These are phyloP conservation scores for Melanotaenia boesemani DNA, from an alignment of 2,797 vertebrate species.

Conservation along the genomic window DNA sequence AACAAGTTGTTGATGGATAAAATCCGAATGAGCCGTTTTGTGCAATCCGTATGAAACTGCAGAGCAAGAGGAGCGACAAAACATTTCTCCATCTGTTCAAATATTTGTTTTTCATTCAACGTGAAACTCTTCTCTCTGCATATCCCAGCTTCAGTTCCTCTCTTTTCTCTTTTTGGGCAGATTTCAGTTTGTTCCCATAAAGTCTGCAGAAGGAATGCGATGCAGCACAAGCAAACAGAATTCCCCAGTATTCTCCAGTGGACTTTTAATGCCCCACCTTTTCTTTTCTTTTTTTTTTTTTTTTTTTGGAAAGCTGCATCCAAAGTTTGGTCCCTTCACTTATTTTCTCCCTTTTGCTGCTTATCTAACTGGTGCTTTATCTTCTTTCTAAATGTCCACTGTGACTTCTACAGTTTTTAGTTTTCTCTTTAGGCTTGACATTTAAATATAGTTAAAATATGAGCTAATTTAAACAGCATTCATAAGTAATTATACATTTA, in stretches of 20 bases:
- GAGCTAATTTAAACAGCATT: too few species aligned
- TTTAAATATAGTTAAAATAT: too few species aligned
- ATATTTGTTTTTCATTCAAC: constrained; percentile 81
- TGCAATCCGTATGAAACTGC: constrained; percentile 51
- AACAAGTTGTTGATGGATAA: constrained; percentile 55
- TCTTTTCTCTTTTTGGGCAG: constrained; percentile 33
- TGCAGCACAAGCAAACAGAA: constrained; percentile 74
- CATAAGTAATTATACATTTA: not conserved
- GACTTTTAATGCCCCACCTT: constrained; percentile 66
- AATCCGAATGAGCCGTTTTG: constrained; percentile 51
- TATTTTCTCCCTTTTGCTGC: constrained; percentile 4
- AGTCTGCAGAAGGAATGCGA: constrained; percentile 64
- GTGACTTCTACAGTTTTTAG: not conserved
- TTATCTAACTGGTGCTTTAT: not conserved
- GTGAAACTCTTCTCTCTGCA: constrained; percentile 70
- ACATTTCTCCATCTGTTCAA: constrained; percentile 81
- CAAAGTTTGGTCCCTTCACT: constrained; percentile 33
- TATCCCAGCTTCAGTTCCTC: constrained; percentile 57
- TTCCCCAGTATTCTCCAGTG: constrained; percentile 74
- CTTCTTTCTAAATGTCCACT: not conserved
- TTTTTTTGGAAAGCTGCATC: constrained; percentile 45
- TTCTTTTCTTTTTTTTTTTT: constrained; percentile 1
- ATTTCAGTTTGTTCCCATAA: constrained; percentile 63
- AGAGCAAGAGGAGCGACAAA: constrained; percentile 46
- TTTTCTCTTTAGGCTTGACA: not conserved